phyloP scores from a whole-genome alignment of 2,888 invertebrate species.

The Yponomeuta sedellus region DNA sequence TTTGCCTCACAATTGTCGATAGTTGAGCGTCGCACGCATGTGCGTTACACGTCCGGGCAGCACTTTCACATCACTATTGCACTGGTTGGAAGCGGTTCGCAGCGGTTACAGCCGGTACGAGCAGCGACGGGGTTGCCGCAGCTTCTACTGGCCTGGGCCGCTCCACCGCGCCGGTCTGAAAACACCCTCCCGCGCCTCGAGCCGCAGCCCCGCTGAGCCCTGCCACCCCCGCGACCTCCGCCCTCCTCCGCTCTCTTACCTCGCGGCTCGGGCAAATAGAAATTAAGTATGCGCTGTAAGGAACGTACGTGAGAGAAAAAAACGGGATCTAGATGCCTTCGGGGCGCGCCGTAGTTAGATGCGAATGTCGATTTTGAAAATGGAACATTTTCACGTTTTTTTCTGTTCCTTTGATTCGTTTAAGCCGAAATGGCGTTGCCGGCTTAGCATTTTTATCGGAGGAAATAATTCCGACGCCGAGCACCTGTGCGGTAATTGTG shows the following conservation, averaged over 20 bases:
- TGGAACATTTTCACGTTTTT: slow-evolving; percentile 14
- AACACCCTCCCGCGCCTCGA: slow-evolving; percentile 16
- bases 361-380: slow-evolving; percentile 25
- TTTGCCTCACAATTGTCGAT: slow-evolving; percentile 33
- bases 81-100: slow-evolving; percentile 34
- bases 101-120: slow-evolving; percentile 35
- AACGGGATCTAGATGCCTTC: slow-evolving; percentile 49
- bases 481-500: neutral
- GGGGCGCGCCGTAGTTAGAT: slow-evolving; percentile 34
- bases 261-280: slow-evolving; percentile 70
- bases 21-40: slow-evolving; percentile 42
- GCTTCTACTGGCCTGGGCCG: slow-evolving; percentile 72
- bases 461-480: neutral
- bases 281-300: slow-evolving; percentile 72
- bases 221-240: slow-evolving; percentile 26
- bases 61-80: slow-evolving; percentile 55
- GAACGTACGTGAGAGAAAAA: slow-evolving; percentile 61
- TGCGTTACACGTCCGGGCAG: slow-evolving; percentile 32
- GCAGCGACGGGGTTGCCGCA: slow-evolving; percentile 50
- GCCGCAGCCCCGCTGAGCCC: slow-evolving; percentile 38
- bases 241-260: slow-evolving; percentile 44
- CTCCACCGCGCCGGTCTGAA: slow-evolving; percentile 64
- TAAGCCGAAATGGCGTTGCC: neutral
- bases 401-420: slow-evolving; percentile 21
- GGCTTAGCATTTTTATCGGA: neutral